phyloP scores from a whole-genome alignment of 2,797 vertebrate species.

The Naso thynnoides region DNA sequence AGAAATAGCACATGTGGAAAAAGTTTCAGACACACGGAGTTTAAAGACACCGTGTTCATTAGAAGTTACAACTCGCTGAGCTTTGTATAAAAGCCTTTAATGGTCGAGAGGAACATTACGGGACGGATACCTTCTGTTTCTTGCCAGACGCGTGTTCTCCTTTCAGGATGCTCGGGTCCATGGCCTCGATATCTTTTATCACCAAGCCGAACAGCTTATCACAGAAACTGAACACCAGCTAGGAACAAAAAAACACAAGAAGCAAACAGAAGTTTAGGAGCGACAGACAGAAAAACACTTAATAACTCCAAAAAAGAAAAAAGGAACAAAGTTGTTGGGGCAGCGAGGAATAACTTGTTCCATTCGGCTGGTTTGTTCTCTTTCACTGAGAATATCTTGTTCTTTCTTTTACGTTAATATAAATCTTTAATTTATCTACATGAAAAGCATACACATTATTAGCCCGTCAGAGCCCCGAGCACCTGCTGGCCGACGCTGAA shows the following conservation, averaged over 20 bases:
- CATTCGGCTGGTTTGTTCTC: no score
- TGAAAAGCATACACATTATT: no score
- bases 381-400: no score
- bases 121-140: conserved; percentile 88
- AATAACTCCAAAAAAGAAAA: not conserved
- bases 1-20: not conserved
- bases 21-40: not conserved
- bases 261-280: not conserved
- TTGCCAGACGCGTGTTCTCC: conserved; percentile 85
- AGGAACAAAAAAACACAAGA: not conserved
- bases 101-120: not conserved
- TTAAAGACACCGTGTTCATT: not conserved
- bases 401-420: no score
- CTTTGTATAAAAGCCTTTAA: not conserved
- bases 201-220: conserved; percentile 92
- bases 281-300: not conserved
- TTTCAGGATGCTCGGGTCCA: conserved; percentile 94
- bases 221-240: conserved; percentile 93
- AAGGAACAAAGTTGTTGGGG: fast-evolving
- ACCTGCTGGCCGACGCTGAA: conserved; percentile 95
- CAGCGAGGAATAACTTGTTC: not conserved
- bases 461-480: not conserved
- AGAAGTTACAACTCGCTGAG: fast-evolving
- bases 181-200: conserved; percentile 94
- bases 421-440: no score